Percentiles rank a stretch among this genome's conserved stretches.
These are phyloP conservation scores for Cynaeus angustus DNA, from an alignment of 2,888 invertebrate genomes.

Conservation along the genomic window DNA sequence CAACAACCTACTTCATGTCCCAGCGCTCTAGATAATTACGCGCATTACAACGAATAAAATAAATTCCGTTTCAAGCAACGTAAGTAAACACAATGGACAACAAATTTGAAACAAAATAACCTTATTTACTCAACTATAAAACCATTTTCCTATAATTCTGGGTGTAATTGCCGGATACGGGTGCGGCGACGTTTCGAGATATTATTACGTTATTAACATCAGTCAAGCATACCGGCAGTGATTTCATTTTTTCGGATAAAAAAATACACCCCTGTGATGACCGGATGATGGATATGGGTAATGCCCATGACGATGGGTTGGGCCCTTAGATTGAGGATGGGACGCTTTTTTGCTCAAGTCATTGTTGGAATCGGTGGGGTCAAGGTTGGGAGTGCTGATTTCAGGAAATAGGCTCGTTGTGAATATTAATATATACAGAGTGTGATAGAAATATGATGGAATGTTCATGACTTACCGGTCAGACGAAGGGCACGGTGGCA, in stretches of 20 bases:
- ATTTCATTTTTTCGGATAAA: slow-evolving; percentile 42
- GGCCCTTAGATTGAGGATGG: slow-evolving; percentile 16
- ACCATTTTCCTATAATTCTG: slow-evolving; percentile 64
- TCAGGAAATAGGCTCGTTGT: neutral
- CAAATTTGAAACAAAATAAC: slow-evolving; percentile 65
- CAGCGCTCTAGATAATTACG: slow-evolving; percentile 30
- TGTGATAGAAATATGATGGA: too few species aligned
- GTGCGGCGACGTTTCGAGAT: slow-evolving; percentile 55
- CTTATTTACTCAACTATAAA: slow-evolving; percentile 67
- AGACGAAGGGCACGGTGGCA: too few species aligned
- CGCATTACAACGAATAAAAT: slow-evolving; percentile 36
- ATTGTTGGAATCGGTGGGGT: neutral
- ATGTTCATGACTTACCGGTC: too few species aligned
- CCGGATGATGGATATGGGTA: slow-evolving; percentile 33
- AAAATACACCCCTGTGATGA: slow-evolving; percentile 33
- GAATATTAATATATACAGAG: too few species aligned
- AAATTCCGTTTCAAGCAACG: slow-evolving; percentile 63
- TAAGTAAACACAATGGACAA: slow-evolving; percentile 67
- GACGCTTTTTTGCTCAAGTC: neutral
- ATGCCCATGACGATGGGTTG: slow-evolving; percentile 18
- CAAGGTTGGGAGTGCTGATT: slow-evolving; percentile 1
- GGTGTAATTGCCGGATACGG: slow-evolving; percentile 64
- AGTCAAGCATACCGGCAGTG: slow-evolving; percentile 23
- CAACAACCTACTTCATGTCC: neutral
- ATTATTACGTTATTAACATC: slow-evolving; percentile 29